phyloP scores from a whole-genome alignment of 92 coral and sea anemone genomes.

The Umimayanthus chanpuru region DNA sequence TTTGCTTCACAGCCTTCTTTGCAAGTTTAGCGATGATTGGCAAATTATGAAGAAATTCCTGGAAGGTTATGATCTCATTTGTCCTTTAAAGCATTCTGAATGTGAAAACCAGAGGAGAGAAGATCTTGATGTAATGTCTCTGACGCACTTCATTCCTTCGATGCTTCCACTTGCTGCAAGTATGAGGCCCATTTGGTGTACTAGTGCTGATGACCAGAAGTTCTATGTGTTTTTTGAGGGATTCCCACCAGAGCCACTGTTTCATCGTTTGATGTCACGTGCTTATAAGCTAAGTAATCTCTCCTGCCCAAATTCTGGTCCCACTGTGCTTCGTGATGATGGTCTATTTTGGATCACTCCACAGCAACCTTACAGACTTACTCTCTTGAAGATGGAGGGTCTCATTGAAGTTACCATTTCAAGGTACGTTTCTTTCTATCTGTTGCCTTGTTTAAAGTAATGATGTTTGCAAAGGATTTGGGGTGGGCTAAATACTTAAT shows the following conservation, averaged over 20 bases:
- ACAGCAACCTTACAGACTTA: slow-evolving; percentile 48
- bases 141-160: slow-evolving; percentile 69
- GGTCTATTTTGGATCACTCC: slow-evolving; percentile 60
- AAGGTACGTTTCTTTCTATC: slow-evolving; percentile 10
- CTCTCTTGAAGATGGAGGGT: slow-evolving; percentile 43
- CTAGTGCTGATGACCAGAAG: slow-evolving; percentile 40
- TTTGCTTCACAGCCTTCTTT: slow-evolving; percentile 47
- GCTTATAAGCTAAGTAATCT: slow-evolving; percentile 54
- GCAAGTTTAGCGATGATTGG: not conserved
- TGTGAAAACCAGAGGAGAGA: not conserved
- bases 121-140: not conserved
- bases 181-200: slow-evolving; percentile 37
- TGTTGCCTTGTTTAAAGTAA: too few relatives aligned
- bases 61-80: slow-evolving; percentile 63
- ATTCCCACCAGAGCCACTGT: slow-evolving; percentile 29
- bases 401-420: slow-evolving; percentile 44
- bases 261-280: not conserved
- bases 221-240: slow-evolving; percentile 52
- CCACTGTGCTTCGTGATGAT: slow-evolving; percentile 49
- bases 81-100: slow-evolving; percentile 36
- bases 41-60: slow-evolving; percentile 49
- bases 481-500: too few relatives aligned
- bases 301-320: slow-evolving; percentile 10
- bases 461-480: too few relatives aligned
- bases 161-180: slow-evolving; percentile 50